These are phyloP conservation scores for Platysternon megacephalum DNA, from an alignment of 2,113 vertebrate species.

Conservation along the genomic window DNA sequence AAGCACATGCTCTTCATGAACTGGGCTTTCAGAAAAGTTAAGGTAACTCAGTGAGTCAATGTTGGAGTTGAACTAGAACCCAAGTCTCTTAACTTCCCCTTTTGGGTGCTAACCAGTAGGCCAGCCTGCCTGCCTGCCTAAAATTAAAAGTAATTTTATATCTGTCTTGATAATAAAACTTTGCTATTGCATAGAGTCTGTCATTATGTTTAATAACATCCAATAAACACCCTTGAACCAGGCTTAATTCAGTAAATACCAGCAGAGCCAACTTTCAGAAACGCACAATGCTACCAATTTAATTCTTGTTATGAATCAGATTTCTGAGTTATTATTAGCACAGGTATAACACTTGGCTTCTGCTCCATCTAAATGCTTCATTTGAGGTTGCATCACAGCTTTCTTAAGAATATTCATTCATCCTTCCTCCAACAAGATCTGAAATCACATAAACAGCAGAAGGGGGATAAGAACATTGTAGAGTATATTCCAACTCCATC, in stretches of 20 bases:
- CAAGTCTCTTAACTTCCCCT: not conserved
- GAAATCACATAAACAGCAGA: not conserved
- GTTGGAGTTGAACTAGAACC: not conserved
- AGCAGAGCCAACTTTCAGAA: not conserved
- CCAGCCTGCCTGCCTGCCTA: too few relatives aligned
- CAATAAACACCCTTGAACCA: not conserved
- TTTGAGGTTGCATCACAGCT: not conserved
- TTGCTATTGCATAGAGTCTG: not conserved
- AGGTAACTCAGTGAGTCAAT: not conserved
- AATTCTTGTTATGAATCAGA: not conserved
- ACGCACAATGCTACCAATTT: not conserved
- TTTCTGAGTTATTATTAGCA: not conserved
- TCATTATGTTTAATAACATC: not conserved
- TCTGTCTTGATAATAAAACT: not conserved
- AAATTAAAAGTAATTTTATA: not conserved
- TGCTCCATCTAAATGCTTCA: not conserved
- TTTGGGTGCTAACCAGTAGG: not conserved
- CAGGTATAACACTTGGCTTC: not conserved
- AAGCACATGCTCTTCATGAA: not conserved
- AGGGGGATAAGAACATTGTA: not conserved
- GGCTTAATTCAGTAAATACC: rapidly evolving
- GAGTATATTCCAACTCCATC: not conserved
- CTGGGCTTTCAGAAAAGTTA: not conserved
- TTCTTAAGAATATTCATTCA: not conserved
- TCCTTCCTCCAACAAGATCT: not conserved